phyloP scores from a whole-genome alignment of 1,140 invertebrate genomes.

The Elymnias hypermnestra region DNA sequence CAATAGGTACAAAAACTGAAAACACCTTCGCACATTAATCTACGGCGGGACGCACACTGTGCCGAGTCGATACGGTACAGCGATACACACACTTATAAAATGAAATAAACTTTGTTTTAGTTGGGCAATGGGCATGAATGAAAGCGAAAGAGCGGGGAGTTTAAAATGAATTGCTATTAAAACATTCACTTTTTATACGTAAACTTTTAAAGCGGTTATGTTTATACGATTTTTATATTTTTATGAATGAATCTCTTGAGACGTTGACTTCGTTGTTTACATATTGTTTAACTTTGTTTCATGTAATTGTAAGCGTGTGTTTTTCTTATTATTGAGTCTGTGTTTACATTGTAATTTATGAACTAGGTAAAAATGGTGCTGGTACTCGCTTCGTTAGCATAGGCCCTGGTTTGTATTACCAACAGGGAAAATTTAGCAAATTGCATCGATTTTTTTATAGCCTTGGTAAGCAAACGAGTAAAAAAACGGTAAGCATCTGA shows the following conservation, averaged over 20 bases:
- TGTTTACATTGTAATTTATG: too few relatives aligned
- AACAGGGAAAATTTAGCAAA: too few relatives aligned
- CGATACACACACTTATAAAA: slow-evolving; percentile 64
- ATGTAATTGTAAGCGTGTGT: too few relatives aligned
- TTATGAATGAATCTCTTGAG: slow-evolving; percentile 4
- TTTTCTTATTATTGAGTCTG: too few relatives aligned
- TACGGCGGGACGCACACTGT: slow-evolving; percentile 55
- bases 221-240: neutral
- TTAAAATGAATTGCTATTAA: slow-evolving; percentile 52
- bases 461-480: too few relatives aligned
- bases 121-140: slow-evolving; percentile 71
- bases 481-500: too few relatives aligned
- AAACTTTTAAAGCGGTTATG: neutral
- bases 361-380: too few relatives aligned
- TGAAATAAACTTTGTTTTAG: slow-evolving; percentile 74
- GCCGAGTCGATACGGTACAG: slow-evolving; percentile 34
- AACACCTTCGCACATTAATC: slow-evolving; percentile 20
- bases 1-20: slow-evolving; percentile 1
- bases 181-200: slow-evolving; percentile 31
- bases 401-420: too few relatives aligned
- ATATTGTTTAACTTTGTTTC: too few relatives aligned
- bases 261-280: neutral
- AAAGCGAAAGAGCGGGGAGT: slow-evolving; percentile 62
- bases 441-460: too few relatives aligned
- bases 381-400: too few relatives aligned